Evolutionary conservation across 2,888 invertebrate species (phyloP), one percentile per base, ranked within the genome.

Genomic region (Microctonus aethiopoides): DNA sequence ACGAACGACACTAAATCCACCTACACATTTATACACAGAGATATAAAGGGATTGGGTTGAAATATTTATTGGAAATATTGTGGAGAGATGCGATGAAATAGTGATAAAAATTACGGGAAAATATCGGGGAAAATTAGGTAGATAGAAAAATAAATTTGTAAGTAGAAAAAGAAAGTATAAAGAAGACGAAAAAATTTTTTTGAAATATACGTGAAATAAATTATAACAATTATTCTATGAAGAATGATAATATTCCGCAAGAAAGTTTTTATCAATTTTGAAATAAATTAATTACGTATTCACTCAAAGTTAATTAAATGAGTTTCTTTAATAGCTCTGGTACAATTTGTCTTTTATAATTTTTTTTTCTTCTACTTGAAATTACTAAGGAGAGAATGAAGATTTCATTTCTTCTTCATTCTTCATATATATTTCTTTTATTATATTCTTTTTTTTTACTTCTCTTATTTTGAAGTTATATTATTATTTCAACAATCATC

Each of bases 261-360:
- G 46, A 16, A 46, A 46, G 16, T 66, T 66, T n/a, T 59, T 59
- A 67, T 67, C 60, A 67, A 67, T 67, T 67, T 60, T 24, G 59
- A 46, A 32, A 22, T 24, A 67, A 67, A 41, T 66, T 66, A 60
- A 67, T 67, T 67, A 59, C 46, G 46, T 46, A 59, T 60, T 51
- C 52, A 16, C 63, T 29, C 22, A 57, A 57, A 46, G 57, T 63
- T 59, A 57, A 56, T 69, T 63, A 57, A 63, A 69, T 57, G 60
- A 67, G 52, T 67, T 67, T 67, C 59, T 59, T 60, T 67, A 51
- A 67, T 67, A 67, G 67, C 41, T 39, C 7, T 7, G 34, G 16
- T 57, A 24, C 11, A 51, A 62, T 22, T 59, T n/a, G 11, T 52
- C 34, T 36, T 60, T 26, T 51, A 9, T 11, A 16, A 57, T 34